A percentile compares a stretch with the other conserved stretches of the same genome.
Conservation (phyloP, 1,140 invertebrate genomes). For the Harlomillsia oculata region DNA sequence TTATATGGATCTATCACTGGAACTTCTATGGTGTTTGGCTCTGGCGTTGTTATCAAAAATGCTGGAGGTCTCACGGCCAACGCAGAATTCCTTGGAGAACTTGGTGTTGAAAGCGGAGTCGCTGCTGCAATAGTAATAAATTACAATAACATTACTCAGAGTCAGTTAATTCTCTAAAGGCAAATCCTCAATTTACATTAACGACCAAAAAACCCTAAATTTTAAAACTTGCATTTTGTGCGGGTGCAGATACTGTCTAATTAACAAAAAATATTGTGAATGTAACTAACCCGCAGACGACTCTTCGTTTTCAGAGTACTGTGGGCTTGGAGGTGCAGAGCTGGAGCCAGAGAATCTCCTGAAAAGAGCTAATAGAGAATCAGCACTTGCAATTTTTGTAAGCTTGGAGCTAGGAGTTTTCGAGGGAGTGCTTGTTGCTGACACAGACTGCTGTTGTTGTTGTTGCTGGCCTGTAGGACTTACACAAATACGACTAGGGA, state of each 20-base stretch:
- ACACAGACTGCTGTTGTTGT: background rate
- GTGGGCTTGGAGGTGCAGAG: conserved; percentile 45
- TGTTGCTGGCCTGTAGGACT: conserved; percentile 33
- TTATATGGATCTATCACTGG: conserved; percentile 36
- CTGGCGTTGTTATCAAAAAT: conserved; percentile 28
- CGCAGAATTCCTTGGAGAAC: conserved; percentile 31
- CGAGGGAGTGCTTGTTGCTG: conserved; percentile 11
- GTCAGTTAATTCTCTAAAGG: background rate
- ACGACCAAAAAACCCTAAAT: too few relatives aligned
- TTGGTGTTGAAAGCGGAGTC: conserved; percentile 34
- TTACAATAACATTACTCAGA: background rate
- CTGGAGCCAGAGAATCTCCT: conserved; percentile 39
- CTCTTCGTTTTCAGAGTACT: conserved; percentile 40
- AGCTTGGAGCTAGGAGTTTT: conserved; percentile 29
- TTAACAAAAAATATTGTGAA: background rate
- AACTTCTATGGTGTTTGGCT: conserved; percentile 28
- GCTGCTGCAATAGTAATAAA: conserved; percentile 15
- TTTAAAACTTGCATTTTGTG: too few relatives aligned
- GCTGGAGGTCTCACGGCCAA: conserved; percentile 30
- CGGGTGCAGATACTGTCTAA: too few relatives aligned
- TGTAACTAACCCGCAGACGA: conserved; percentile 34
- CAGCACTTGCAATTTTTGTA: conserved; percentile 56
- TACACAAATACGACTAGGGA: conserved; percentile 30
- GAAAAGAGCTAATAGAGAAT: conserved; percentile 65
- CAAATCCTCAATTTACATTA: too few relatives aligned